Conservation (phyloP, 1,140 invertebrate species). For the Drosophila bipectinata region DNA sequence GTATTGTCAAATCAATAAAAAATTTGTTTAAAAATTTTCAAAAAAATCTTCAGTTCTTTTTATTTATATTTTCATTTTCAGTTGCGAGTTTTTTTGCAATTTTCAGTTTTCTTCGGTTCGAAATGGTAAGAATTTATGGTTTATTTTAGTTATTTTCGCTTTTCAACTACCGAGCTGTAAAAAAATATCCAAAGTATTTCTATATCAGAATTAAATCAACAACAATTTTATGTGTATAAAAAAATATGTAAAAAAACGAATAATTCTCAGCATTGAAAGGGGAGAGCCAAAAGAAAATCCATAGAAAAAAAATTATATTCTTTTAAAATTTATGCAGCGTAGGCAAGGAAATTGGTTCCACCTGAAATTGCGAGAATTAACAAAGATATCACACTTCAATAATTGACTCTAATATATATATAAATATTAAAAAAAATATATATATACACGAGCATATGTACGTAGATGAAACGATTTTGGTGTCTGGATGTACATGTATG, state of each 20-base stretch:
- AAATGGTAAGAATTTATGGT: slow-evolving; percentile 9
- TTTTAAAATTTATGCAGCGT: slow-evolving; percentile 79
- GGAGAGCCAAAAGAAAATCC: slow-evolving; percentile 24
- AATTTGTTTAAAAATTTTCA: slow-evolving; percentile 71
- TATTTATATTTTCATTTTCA: slow-evolving; percentile 49
- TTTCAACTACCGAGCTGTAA: slow-evolving; percentile 40
- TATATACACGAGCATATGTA: slow-evolving; percentile 41
- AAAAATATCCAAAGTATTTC: slow-evolving; percentile 49
- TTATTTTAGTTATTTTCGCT: slow-evolving; percentile 8
- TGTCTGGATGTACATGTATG: slow-evolving; percentile 57
- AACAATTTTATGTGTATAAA: slow-evolving; percentile 51
- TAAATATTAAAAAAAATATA: slow-evolving; percentile 27
- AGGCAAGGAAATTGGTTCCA: slow-evolving; percentile 31
- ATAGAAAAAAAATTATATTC: slow-evolving; percentile 78
- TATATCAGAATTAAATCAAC: slow-evolving; percentile 45
- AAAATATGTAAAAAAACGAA: slow-evolving; percentile 28
- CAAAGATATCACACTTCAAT: slow-evolving; percentile 77
- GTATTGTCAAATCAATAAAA: slow-evolving; percentile 81
- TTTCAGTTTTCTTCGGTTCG: slow-evolving; percentile 34
- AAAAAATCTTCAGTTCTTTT: slow-evolving; percentile 58
- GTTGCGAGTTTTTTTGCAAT: slow-evolving; percentile 22
- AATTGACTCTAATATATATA: slow-evolving; percentile 56
- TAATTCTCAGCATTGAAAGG: slow-evolving; percentile 10
- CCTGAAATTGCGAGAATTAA: slow-evolving; percentile 36
- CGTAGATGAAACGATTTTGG: slow-evolving; percentile 57